A percentile compares a stretch with the other conserved stretches of the same genome.
Conservation (phyloP, 2,113 vertebrate genomes). For the Coracopsis vasa region DNA sequence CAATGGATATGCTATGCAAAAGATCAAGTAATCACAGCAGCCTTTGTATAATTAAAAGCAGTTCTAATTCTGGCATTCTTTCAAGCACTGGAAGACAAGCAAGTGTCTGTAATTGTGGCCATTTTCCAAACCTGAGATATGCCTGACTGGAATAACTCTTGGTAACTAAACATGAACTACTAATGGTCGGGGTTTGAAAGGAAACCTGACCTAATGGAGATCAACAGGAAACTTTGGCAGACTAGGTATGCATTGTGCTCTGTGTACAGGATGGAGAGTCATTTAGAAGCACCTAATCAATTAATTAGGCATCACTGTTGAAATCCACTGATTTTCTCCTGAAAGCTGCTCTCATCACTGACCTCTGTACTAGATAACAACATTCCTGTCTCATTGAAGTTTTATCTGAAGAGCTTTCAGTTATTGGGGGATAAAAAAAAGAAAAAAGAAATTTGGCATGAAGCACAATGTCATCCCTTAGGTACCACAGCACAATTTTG, state of each 20-base stretch:
- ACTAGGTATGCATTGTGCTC: background rate
- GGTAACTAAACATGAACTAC: conserved; percentile 1
- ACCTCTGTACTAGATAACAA: background rate
- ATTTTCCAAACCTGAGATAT: conserved; percentile 30
- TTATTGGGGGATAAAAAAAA: background rate
- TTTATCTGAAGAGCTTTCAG: background rate
- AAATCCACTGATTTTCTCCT: background rate
- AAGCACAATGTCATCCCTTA: background rate
- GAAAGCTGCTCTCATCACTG: background rate
- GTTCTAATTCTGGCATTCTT: conserved; percentile 41
- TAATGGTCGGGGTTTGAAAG: background rate
- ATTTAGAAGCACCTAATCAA: background rate
- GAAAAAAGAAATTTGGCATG: background rate
- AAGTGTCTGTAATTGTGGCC: conserved; percentile 29
- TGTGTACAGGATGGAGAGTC: background rate
- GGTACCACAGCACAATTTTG: background rate
- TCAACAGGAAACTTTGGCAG: background rate
- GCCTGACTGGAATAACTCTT: conserved; percentile 25
- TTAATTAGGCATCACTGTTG: background rate
- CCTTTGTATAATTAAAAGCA: conserved; percentile 50
- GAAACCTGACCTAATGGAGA: background rate
- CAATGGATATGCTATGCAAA: conserved; percentile 18
- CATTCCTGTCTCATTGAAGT: background rate
- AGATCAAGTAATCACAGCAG: conserved; percentile 16
- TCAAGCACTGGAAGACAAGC: conserved; percentile 55